Conservation (phyloP, 2,113 vertebrate genomes). For the Salvelinus namaycush region DNA sequence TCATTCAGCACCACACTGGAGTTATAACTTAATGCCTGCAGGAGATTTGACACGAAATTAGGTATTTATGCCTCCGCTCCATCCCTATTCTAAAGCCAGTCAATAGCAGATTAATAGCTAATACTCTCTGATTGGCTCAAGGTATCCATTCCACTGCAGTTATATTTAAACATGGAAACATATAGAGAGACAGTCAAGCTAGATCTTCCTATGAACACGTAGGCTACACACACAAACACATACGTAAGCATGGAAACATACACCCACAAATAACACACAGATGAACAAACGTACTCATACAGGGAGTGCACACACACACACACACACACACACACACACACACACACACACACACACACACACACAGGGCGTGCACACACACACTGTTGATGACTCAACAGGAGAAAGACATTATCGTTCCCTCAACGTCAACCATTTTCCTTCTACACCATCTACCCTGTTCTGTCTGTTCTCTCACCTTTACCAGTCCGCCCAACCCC, state of each 20-base stretch:
- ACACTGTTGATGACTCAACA: not conserved
- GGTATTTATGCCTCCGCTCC: slow-evolving; percentile 45
- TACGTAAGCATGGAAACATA: not conserved
- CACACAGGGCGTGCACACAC: not conserved
- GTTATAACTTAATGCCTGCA: slow-evolving; percentile 48
- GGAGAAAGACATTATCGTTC: not conserved
- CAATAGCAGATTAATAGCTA: slow-evolving; percentile 69
- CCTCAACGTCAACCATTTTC: not conserved
- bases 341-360: no score
- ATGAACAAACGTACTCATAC: not conserved
- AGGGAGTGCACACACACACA: not conserved
- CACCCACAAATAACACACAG: not conserved
- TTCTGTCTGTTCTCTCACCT: not conserved
- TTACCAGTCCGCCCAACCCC: not conserved
- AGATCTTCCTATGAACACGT: not conserved
- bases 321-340: not conserved
- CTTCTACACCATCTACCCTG: not conserved
- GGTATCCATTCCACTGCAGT: slow-evolving; percentile 39
- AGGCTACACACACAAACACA: not conserved
- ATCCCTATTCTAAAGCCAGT: slow-evolving; percentile 66
- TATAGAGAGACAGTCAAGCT: slow-evolving; percentile 27
- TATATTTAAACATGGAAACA: slow-evolving; percentile 58
- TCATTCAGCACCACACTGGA: slow-evolving; percentile 56
- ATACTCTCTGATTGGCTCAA: slow-evolving; percentile 53
- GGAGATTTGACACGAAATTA: slow-evolving; percentile 61